Conservation (phyloP, 2,888 invertebrate genomes). For the Nomada flava region DNA sequence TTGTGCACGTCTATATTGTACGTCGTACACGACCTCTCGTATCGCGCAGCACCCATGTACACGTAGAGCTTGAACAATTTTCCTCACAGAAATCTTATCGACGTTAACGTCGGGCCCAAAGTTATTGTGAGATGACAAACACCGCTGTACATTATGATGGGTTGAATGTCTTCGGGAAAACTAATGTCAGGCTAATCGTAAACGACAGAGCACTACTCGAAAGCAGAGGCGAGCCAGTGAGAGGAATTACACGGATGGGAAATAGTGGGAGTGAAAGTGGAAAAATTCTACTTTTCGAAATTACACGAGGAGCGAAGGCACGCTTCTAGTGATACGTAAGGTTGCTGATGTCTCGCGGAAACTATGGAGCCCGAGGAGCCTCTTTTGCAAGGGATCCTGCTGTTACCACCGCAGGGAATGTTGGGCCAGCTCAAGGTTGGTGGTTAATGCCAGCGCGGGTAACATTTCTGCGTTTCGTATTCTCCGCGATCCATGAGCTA, state of each 20-base stretch:
- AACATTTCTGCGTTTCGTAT: neutral
- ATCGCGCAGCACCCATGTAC: constrained; percentile 6
- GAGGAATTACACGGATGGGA: constrained; percentile 49
- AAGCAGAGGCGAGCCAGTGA: constrained; percentile 51
- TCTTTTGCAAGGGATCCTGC: constrained; percentile 90
- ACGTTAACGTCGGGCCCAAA: constrained; percentile 42
- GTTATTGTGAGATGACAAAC: constrained; percentile 66
- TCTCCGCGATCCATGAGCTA: neutral
- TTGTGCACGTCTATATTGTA: constrained; percentile 18
- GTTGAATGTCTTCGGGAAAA: constrained; percentile 59
- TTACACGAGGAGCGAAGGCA: constrained; percentile 45
- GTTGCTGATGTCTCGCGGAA: constrained; percentile 53
- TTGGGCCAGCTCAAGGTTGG: constrained; percentile 91
- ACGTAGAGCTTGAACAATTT: constrained; percentile 20
- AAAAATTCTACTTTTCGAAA: constrained; percentile 58
- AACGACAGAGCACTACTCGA: constrained; percentile 36
- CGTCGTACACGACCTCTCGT: constrained; percentile 1
- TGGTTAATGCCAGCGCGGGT: constrained; percentile 86
- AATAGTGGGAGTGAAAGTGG: constrained; percentile 69
- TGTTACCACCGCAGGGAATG: constrained; percentile 91
- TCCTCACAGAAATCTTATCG: constrained; percentile 36
- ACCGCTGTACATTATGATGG: constrained; percentile 58
- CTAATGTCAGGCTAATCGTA: constrained; percentile 55
- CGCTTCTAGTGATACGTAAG: constrained; percentile 23
- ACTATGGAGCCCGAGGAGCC: constrained; percentile 91